These are phyloP conservation scores for Morus bassanus DNA, from an alignment of 2,797 vertebrate genomes.

Conservation along the genomic window DNA sequence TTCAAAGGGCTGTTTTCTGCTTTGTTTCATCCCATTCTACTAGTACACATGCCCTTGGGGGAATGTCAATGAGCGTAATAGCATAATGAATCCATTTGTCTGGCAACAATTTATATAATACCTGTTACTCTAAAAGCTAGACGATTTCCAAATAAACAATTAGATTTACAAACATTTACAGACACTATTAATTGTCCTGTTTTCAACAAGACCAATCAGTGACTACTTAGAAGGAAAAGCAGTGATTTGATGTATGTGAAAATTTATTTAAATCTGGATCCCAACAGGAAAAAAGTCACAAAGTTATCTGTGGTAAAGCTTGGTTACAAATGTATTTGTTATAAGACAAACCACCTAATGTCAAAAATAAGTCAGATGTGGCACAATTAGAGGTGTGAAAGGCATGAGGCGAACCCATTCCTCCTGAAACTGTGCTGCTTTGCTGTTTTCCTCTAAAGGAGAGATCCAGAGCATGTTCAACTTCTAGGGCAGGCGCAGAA, in stretches of 20 bases:
- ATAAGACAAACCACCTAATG: neutral
- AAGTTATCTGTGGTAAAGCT: neutral
- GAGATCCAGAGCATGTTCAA: neutral
- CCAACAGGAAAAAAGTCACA: neutral
- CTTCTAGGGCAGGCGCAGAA: neutral
- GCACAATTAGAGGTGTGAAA: neutral
- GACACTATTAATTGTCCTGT: neutral
- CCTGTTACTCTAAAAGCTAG: neutral
- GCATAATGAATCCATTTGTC: neutral
- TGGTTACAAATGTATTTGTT: neutral
- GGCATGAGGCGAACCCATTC: neutral
- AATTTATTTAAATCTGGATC: constrained; percentile 36
- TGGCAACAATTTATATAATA: neutral
- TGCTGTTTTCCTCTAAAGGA: neutral
- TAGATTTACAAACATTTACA: neutral
- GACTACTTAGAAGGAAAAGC: neutral
- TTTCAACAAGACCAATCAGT: neutral
- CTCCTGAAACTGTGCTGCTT: neutral
- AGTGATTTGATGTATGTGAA: neutral
- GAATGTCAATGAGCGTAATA: neutral
- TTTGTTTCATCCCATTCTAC: neutral
- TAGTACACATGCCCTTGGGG: neutral
- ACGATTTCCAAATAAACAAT: neutral
- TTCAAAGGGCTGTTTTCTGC: neutral
- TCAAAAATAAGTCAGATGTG: neutral